Evolutionary conservation across 1,140 invertebrate species (phyloP).

Genomic region (Wiebesia pumilae): DNA sequence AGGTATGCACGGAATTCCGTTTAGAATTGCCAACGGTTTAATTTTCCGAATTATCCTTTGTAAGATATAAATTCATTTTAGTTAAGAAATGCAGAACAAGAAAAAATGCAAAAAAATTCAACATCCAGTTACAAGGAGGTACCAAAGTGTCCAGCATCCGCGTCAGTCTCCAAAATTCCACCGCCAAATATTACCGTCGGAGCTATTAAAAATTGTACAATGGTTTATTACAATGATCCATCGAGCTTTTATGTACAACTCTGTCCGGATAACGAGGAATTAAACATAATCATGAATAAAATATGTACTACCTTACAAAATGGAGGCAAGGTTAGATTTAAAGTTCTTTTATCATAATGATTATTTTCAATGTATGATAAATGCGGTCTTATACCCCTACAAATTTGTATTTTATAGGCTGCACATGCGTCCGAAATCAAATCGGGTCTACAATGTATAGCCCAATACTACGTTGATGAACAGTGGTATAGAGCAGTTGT

Average conservation of each 20-base stretch:
- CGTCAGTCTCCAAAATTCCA: conserved; percentile 55
- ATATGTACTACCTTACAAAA: conserved; percentile 64
- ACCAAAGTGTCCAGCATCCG: neutral
- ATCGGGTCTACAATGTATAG: conserved; percentile 68
- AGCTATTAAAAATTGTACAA: conserved; percentile 60
- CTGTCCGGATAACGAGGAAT: conserved; percentile 62
- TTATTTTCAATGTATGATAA: neutral
- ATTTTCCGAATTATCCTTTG: neutral
- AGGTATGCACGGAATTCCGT: neutral
- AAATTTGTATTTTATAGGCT: conserved; percentile 14
- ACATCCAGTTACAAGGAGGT: neutral
- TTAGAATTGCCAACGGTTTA: neutral
- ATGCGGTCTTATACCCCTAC: neutral
- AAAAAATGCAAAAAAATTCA: neutral
- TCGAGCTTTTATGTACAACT: conserved; percentile 74
- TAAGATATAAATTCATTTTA: neutral
- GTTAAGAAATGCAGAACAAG: neutral
- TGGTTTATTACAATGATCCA: conserved; percentile 67
- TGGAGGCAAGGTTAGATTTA: conserved; percentile 55
- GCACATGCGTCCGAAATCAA: conserved; percentile 55
- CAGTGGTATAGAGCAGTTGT: conserved; percentile 77
- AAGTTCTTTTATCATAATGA: neutral
- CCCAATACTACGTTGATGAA: conserved; percentile 75
- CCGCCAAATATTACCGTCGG: conserved; percentile 59
- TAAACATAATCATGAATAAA: conserved; percentile 69